phyloP scores from a whole-genome alignment of 35 echinoderm and acorn worm genomes.

The Hemicentrotus pulcherrimus region DNA sequence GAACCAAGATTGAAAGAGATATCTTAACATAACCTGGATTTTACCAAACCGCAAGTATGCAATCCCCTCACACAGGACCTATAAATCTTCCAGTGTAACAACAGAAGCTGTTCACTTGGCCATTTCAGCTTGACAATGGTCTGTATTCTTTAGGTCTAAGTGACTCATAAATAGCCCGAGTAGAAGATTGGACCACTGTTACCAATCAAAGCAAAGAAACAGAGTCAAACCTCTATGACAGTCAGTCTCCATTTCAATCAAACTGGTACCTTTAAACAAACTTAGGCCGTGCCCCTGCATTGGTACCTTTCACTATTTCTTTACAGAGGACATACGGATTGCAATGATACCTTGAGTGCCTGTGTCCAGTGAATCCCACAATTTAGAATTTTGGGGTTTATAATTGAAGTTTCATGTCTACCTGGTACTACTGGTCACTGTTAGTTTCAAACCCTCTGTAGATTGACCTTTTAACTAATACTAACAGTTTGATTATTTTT shows the following conservation, averaged over 20 bases:
- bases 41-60: not conserved
- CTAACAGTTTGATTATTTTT: no score
- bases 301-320: no score
- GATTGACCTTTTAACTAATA: no score
- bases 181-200: not conserved
- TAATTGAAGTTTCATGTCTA: no score
- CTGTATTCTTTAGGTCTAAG: not conserved
- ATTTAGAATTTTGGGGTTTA: no score
- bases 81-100: constrained; percentile 1
- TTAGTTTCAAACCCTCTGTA: no score
- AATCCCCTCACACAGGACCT: not conserved
- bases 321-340: no score
- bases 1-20: not conserved
- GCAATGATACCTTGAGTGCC: no score
- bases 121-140: not conserved
- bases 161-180: constrained; percentile 27
- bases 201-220: not conserved
- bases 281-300: no score
- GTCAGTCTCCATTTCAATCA: not conserved
- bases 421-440: no score
- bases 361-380: no score
- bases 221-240: not conserved
- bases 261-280: no score
- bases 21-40: not conserved
- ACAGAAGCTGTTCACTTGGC: not conserved